Percentiles rank a stretch among this genome's conserved stretches.
Conservation (phyloP, 1,140 invertebrate species). For the Lithobius niger region DNA sequence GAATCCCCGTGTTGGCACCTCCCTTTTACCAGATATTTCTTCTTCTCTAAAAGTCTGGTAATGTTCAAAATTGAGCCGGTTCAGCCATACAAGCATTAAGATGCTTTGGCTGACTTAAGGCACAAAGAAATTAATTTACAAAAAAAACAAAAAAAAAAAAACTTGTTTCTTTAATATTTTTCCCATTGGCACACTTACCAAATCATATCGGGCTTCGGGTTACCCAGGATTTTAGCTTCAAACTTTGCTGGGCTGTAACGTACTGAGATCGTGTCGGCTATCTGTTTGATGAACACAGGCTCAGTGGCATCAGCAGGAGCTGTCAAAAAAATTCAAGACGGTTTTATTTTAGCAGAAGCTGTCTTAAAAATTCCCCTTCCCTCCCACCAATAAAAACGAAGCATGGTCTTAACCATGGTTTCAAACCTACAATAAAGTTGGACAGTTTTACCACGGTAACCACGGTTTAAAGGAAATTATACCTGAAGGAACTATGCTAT, state of each 20-base stretch:
- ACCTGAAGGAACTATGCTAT: background rate
- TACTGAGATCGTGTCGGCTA: constrained; percentile 1
- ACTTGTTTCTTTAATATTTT: constrained; percentile 39
- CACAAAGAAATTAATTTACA: no score
- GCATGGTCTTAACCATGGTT: background rate
- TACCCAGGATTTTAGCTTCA: constrained; percentile 24
- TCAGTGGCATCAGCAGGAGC: constrained; percentile 10
- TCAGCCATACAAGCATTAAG: no score
- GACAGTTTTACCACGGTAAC: no score
- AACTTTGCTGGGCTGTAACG: constrained; percentile 19
- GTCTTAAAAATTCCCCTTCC: background rate
- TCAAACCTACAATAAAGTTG: no score
- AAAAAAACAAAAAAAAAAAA: no score
- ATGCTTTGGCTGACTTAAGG: no score
- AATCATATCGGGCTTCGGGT: constrained; percentile 41
- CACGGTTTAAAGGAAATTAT: background rate
- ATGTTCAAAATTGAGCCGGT: no score
- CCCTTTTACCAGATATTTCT: no score
- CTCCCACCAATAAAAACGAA: background rate
- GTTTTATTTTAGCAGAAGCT: background rate
- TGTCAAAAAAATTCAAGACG: constrained; percentile 1
- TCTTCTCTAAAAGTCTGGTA: no score
- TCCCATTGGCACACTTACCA: constrained; percentile 42
- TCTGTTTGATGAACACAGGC: constrained; percentile 11
- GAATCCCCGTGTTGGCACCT: no score